Percentiles rank a stretch among this genome's conserved stretches.
Evolutionary conservation across 2,797 vertebrate genomes (phyloP).

Genomic region (Caiman crocodilus): DNA sequence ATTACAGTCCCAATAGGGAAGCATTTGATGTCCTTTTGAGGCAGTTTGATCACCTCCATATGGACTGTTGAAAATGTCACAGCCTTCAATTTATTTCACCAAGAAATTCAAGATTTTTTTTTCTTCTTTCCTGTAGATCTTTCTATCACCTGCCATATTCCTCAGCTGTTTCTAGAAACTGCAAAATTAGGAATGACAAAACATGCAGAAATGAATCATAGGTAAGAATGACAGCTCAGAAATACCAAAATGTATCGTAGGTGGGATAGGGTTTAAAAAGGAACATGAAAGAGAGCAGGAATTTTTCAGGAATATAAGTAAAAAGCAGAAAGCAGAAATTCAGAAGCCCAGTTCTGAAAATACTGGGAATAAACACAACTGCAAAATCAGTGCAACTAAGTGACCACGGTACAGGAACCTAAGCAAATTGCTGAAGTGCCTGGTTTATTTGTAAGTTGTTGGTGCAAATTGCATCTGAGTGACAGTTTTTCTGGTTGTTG

Average conservation of each 20-base stretch:
- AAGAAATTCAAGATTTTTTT: constrained; percentile 66
- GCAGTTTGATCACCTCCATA: constrained; percentile 52
- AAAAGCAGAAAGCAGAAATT: constrained; percentile 16
- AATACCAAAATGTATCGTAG: constrained; percentile 66
- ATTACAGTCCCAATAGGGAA: constrained; percentile 14
- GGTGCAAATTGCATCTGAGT: not conserved
- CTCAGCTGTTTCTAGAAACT: constrained; percentile 64
- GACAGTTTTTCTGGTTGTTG: not conserved
- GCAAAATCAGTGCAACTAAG: not conserved
- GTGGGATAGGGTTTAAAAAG: constrained; percentile 72
- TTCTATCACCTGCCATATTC: constrained; percentile 70
- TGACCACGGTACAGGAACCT: not conserved
- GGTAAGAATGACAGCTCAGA: constrained; percentile 71
- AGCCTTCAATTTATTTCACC: constrained; percentile 37
- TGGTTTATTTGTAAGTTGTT: not conserved
- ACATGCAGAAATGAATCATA: constrained; percentile 77
- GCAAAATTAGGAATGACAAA: constrained; percentile 80
- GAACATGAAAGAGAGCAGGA: constrained; percentile 51
- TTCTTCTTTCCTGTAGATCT: constrained; percentile 41
- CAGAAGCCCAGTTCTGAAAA: constrained; percentile 6
- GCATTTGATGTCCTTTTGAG: constrained; percentile 50
- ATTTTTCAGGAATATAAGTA: constrained; percentile 24
- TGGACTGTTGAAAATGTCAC: constrained; percentile 62
- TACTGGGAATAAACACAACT: constrained; percentile 2
- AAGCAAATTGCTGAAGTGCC: not conserved